Conservation (phyloP, 2,113 vertebrate species). For the Ceuthmochares aereus region DNA sequence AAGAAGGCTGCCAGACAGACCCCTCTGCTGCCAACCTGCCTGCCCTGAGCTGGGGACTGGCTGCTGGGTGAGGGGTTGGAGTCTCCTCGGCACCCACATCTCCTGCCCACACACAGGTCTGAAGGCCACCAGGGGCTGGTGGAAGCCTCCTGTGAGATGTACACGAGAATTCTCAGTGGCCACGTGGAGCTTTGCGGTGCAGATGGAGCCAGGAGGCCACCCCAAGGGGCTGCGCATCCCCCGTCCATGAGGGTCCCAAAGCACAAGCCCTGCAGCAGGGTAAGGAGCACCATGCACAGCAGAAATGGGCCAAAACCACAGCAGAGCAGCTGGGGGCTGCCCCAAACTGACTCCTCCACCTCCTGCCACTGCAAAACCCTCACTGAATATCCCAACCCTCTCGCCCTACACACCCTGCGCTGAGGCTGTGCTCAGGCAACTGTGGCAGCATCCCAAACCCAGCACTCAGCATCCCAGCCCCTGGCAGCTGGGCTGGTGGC, state of each 20-base stretch:
- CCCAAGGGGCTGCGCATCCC: rapidly evolving
- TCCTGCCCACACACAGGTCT: neutral
- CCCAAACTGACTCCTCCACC: neutral
- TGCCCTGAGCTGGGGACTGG: rapidly evolving
- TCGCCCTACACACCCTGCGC: rapidly evolving
- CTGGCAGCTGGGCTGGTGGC: neutral
- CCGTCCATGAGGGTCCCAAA: rapidly evolving
- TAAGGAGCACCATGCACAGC: rapidly evolving
- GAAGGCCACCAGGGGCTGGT: neutral
- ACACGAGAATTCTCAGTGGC: neutral
- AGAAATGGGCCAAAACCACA: rapidly evolving
- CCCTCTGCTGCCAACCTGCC: neutral
- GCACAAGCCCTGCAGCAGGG: neutral
- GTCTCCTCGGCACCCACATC: neutral
- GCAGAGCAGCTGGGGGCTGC: neutral
- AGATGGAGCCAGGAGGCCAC: neutral
- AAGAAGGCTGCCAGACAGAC: neutral
- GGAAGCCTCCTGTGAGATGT: neutral
- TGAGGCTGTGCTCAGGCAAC: neutral
- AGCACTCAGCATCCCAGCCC: neutral
- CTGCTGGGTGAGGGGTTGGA: neutral
- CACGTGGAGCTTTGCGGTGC: neutral
- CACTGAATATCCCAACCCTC: neutral
- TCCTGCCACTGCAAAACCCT: neutral
- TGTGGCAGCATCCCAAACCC: neutral